These are phyloP conservation scores for Dorcus parallelipipedus DNA, from an alignment of 2,888 invertebrate genomes.

Conservation along the genomic window DNA sequence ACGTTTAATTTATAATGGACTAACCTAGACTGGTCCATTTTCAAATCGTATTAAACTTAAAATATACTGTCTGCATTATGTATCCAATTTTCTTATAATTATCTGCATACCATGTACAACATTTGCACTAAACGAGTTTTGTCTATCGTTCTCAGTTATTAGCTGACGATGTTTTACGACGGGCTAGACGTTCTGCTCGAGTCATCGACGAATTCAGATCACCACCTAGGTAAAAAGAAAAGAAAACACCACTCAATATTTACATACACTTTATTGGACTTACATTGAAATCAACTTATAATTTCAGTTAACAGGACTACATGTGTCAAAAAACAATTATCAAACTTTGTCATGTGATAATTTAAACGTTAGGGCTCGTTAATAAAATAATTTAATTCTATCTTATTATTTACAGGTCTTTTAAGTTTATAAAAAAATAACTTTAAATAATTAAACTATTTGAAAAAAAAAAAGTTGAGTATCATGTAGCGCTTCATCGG, in stretches of 20 bases:
- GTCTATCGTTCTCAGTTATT: slow-evolving; percentile 32
- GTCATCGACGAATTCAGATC: slow-evolving; percentile 30
- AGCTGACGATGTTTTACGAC: slow-evolving; percentile 32
- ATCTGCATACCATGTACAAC: slow-evolving; percentile 24
- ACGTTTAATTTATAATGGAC: slow-evolving; percentile 15
- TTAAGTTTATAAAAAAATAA: no score
- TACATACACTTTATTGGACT: no score
- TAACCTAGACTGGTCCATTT: slow-evolving; percentile 15
- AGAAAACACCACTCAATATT: slow-evolving; percentile 2
- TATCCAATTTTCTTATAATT: slow-evolving; percentile 7
- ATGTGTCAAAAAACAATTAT: no score
- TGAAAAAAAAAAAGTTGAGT: no score
- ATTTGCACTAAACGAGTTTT: slow-evolving; percentile 23
- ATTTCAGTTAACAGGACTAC: no score
- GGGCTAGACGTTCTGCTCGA: slow-evolving; percentile 38
- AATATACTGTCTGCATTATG: slow-evolving; percentile 2
- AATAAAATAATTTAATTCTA: no score
- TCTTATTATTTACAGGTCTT: no score
- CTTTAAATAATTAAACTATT: no score
- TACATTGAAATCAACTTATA: no score
- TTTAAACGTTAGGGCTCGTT: no score
- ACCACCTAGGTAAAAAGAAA: slow-evolving; percentile 35
- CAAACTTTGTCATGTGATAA: no score
- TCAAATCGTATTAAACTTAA: slow-evolving; percentile 12
- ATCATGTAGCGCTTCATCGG: no score